These are phyloP conservation scores for Machaerirhynchus nigripectus DNA, from an alignment of 2,113 vertebrate genomes.

Conservation along the genomic window DNA sequence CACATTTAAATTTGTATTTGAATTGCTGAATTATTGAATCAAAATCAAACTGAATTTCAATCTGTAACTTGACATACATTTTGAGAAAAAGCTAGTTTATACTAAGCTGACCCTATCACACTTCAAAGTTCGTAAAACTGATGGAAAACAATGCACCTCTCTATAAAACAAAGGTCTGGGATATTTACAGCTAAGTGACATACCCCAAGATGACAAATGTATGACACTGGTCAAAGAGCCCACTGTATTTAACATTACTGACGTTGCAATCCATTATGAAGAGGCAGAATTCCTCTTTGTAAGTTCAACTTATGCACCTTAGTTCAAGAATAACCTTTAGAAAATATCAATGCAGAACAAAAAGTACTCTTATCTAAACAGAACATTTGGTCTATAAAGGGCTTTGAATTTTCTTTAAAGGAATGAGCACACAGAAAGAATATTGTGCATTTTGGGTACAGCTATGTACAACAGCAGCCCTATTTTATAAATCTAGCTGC, in stretches of 20 bases:
- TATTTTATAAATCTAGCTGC: background rate
- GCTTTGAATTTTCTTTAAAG: background rate
- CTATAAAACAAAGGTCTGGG: background rate
- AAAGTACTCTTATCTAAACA: background rate
- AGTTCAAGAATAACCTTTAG: background rate
- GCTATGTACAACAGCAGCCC: accelerated
- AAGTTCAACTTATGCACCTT: background rate
- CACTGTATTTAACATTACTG: background rate
- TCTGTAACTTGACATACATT: background rate
- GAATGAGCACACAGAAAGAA: background rate
- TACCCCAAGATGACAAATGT: background rate
- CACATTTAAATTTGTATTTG: background rate
- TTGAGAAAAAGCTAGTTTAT: background rate
- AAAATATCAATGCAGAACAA: background rate
- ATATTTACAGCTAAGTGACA: background rate
- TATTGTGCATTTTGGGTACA: background rate
- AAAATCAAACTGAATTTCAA: background rate
- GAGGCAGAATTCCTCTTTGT: background rate
- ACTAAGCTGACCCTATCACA: background rate
- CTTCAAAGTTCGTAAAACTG: background rate
- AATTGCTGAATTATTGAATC: background rate
- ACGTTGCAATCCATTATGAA: background rate
- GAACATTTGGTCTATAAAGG: background rate
- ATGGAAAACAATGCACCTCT: background rate
- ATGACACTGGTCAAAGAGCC: background rate